These are phyloP conservation scores for Diplazon laetatorius DNA, from an alignment of 2,888 invertebrate species.

Conservation along the genomic window DNA sequence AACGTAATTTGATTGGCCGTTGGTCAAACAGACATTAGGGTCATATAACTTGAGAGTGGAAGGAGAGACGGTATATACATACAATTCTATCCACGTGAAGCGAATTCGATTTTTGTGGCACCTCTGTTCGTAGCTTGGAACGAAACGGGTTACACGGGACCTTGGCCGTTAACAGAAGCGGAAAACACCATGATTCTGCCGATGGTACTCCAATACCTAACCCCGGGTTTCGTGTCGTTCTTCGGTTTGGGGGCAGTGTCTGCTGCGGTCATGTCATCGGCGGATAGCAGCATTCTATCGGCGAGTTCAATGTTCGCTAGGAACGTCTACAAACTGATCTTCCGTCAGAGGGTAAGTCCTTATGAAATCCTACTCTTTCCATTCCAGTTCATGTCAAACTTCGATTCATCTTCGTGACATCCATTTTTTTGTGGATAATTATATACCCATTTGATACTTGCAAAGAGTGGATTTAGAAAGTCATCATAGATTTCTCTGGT, in stretches of 20 bases:
- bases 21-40: not conserved
- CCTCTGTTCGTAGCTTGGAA: constrained; percentile 92
- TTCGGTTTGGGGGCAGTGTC: constrained; percentile 99
- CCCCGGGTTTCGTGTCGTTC: constrained; percentile 97
- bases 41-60: not conserved
- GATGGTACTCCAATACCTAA: constrained; percentile 97
- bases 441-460: not conserved
- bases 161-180: constrained; percentile 88
- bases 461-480: not conserved
- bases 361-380: too few relatives aligned
- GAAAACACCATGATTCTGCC: constrained; percentile 98
- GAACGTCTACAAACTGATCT: constrained; percentile 98
- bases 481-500: not conserved
- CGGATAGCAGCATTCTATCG: constrained; percentile 98
- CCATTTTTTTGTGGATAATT: too few relatives aligned
- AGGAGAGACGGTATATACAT: not conserved
- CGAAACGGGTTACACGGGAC: constrained; percentile 93
- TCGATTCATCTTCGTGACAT: too few relatives aligned
- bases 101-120: constrained; percentile 63
- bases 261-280: constrained; percentile 99
- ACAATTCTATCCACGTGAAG: too few relatives aligned
- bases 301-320: constrained; percentile 99
- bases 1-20: too few relatives aligned
- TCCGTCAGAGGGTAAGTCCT: constrained; percentile 91
- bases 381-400: too few relatives aligned